These are phyloP conservation scores for Watsonalla binaria DNA, from an alignment of 2,888 invertebrate genomes.

Conservation along the genomic window DNA sequence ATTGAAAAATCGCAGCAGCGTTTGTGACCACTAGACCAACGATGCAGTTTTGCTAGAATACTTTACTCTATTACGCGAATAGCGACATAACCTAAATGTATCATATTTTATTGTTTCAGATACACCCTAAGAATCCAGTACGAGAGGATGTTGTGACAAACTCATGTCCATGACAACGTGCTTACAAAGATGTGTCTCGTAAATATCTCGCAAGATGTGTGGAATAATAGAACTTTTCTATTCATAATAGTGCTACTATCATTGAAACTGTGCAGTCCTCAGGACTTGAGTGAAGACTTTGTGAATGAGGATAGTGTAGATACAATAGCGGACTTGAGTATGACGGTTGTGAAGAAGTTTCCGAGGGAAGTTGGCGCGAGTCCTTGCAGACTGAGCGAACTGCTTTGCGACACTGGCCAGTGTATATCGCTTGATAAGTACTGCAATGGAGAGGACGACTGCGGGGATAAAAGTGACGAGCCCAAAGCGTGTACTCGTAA, in stretches of 20 bases:
- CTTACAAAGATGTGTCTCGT: slow-evolving; percentile 56
- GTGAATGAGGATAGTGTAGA: slow-evolving; percentile 61
- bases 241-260: slow-evolving; percentile 66
- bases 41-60: no score
- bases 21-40: no score
- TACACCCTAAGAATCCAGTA: slow-evolving; percentile 18
- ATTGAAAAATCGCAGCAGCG: no score
- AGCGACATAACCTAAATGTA: neutral
- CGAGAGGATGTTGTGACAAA: slow-evolving; percentile 56
- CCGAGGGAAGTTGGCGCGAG: slow-evolving; percentile 39
- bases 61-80: no score
- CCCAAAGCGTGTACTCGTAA: slow-evolving; percentile 87
- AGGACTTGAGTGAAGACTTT: slow-evolving; percentile 66
- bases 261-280: slow-evolving; percentile 67
- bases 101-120: slow-evolving; percentile 47
- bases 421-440: slow-evolving; percentile 86
- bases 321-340: slow-evolving; percentile 39
- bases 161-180: slow-evolving; percentile 9
- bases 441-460: slow-evolving; percentile 88
- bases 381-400: slow-evolving; percentile 80
- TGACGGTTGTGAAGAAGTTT: slow-evolving; percentile 49
- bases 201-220: slow-evolving; percentile 52
- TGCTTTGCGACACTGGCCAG: slow-evolving; percentile 81
- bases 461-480: slow-evolving; percentile 88
- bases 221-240: slow-evolving; percentile 60